These are phyloP conservation scores for Orientallactaga bullata DNA, from an alignment of 2,113 vertebrate genomes.

Conservation along the genomic window DNA sequence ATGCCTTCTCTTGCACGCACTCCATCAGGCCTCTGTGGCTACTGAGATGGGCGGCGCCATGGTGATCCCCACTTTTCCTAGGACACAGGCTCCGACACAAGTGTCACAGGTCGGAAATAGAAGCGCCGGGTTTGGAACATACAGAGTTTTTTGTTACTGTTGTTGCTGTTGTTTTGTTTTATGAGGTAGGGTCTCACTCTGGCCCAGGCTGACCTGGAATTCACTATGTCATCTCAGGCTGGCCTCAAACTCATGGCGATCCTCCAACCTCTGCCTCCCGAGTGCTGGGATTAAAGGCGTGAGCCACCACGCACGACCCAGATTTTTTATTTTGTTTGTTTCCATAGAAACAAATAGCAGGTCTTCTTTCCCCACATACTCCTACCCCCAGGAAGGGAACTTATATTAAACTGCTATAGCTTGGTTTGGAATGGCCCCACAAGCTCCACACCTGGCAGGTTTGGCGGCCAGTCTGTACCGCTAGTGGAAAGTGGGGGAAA, in stretches of 20 bases:
- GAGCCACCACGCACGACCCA: no score
- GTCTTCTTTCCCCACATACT: background rate
- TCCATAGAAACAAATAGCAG: background rate
- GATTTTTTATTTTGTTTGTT: no score
- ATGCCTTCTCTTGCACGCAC: no score
- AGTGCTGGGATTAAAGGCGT: no score
- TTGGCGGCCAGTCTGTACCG: no score
- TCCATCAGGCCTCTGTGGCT: background rate
- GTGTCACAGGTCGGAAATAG: background rate
- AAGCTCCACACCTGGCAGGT: background rate
- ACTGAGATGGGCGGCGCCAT: fast-evolving
- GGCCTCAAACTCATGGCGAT: no score
- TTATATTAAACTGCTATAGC: background rate
- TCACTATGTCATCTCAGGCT: no score
- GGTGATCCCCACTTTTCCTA: fast-evolving
- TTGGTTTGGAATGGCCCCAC: background rate
- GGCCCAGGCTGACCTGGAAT: no score
- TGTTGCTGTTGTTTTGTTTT: background rate
- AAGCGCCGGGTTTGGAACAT: background rate
- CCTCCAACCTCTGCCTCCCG: no score
- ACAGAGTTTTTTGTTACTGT: no score
- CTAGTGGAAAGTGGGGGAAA: no score
- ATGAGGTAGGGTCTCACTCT: no score
- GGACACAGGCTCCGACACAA: background rate
- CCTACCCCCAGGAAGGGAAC: background rate